A percentile compares a stretch with the other conserved stretches of the same genome.
phyloP scores from a whole-genome alignment of 2,113 vertebrate species.

The Cyanoliseus patagonus region DNA sequence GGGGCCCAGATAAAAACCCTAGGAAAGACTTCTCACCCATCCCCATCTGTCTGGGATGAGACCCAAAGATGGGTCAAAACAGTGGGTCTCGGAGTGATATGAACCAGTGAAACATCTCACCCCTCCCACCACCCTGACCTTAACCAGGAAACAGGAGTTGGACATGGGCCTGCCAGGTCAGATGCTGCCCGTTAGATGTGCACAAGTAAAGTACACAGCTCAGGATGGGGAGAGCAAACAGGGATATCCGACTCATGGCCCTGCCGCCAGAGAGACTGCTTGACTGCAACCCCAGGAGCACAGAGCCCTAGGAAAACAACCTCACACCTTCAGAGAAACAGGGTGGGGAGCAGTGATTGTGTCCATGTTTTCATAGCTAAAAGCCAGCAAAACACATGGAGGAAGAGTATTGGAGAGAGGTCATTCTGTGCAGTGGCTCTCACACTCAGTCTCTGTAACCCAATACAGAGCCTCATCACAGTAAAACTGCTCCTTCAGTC shows the following conservation, averaged over 20 bases:
- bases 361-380: neutral
- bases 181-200: fast-evolving
- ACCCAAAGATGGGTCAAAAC: neutral
- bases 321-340: neutral
- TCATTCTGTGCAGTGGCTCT: slow-evolving; percentile 9
- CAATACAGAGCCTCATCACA: neutral
- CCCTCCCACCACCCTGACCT: neutral
- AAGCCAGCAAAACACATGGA: neutral
- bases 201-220: neutral
- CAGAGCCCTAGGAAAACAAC: neutral
- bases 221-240: neutral
- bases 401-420: neutral
- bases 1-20: neutral
- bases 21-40: neutral
- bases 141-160: neutral
- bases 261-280: neutral
- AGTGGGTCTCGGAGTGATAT: neutral
- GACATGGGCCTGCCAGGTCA: neutral
- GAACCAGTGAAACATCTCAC: neutral
- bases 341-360: neutral
- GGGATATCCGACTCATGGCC: neutral
- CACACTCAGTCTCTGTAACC: neutral
- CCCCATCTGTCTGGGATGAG: neutral
- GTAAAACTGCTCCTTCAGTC: neutral
- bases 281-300: neutral